phyloP scores from a whole-genome alignment of 37 sponge, comb jelly and placozoan species.

The Beroe forskalii region DNA sequence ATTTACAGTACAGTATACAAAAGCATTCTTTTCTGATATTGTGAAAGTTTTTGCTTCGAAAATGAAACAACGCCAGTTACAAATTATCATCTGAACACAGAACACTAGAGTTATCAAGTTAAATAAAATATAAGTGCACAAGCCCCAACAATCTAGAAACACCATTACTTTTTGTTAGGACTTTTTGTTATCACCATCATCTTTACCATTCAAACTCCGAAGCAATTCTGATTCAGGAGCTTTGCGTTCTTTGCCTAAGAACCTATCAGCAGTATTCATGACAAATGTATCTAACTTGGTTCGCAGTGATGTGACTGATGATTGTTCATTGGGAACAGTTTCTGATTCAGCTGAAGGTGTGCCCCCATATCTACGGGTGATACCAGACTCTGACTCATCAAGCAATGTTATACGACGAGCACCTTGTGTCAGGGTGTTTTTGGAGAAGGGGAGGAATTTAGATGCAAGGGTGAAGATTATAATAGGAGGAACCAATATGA shows the following conservation, averaged over 20 bases:
- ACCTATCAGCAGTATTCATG: slow-evolving; percentile 23
- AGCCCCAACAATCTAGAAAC: no score
- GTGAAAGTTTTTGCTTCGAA: no score
- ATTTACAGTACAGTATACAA: no score
- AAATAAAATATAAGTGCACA: no score
- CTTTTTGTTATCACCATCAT: not conserved
- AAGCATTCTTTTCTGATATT: no score
- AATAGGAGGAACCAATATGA: not conserved
- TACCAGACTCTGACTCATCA: not conserved
- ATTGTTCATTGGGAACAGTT: no score
- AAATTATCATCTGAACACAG: no score
- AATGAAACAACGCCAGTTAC: no score
- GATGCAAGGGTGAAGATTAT: not conserved
- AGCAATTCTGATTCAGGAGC: not conserved
- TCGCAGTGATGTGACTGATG: not conserved
- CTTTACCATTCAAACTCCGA: not conserved
- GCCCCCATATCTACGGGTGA: not conserved
- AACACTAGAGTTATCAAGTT: no score
- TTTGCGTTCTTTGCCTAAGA: not conserved
- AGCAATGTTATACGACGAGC: not conserved
- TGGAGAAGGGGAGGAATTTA: not conserved
- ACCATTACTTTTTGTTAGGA: no score
- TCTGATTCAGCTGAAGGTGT: not conserved
- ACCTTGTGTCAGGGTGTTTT: not conserved
- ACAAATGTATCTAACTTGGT: not conserved